A percentile compares a stretch with the other conserved stretches of the same genome.
These are phyloP conservation scores for Endomychus coccineus DNA, from an alignment of 2,888 invertebrate genomes.

Conservation along the genomic window DNA sequence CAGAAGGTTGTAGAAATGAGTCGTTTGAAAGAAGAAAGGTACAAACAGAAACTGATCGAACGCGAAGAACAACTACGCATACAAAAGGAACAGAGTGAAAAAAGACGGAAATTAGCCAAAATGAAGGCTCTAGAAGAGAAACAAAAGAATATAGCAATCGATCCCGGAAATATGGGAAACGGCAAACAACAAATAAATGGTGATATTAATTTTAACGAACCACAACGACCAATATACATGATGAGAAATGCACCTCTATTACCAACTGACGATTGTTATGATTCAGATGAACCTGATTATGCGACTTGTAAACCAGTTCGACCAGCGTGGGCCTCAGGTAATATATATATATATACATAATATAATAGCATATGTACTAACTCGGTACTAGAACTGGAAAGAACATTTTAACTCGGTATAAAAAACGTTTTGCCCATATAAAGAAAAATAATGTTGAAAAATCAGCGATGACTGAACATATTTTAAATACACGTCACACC, in stretches of 20 bases:
- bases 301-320: slow-evolving; percentile 33
- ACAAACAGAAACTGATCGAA: slow-evolving; percentile 29
- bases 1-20: slow-evolving; percentile 46
- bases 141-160: slow-evolving; percentile 29
- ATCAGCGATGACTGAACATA: too few species aligned
- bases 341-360: slow-evolving; percentile 17
- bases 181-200: slow-evolving; percentile 29
- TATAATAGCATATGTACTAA: background rate
- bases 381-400: too few species aligned
- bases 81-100: slow-evolving; percentile 45
- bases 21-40: slow-evolving; percentile 41
- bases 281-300: slow-evolving; percentile 48
- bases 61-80: slow-evolving; percentile 43
- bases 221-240: slow-evolving; percentile 27
- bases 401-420: too few species aligned
- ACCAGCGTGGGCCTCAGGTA: slow-evolving; percentile 45
- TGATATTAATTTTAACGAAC: slow-evolving; percentile 23
- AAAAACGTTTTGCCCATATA: too few species aligned
- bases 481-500: too few species aligned
- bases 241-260: slow-evolving; percentile 41
- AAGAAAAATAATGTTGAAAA: too few species aligned
- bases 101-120: slow-evolving; percentile 44
- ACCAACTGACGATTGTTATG: slow-evolving; percentile 51
- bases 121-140: slow-evolving; percentile 43
- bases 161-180: slow-evolving; percentile 31